A percentile compares a stretch with the other conserved stretches of the same genome.
phyloP scores from a whole-genome alignment of 92 coral and sea anemone genomes.

The Paragorgia papillata region DNA sequence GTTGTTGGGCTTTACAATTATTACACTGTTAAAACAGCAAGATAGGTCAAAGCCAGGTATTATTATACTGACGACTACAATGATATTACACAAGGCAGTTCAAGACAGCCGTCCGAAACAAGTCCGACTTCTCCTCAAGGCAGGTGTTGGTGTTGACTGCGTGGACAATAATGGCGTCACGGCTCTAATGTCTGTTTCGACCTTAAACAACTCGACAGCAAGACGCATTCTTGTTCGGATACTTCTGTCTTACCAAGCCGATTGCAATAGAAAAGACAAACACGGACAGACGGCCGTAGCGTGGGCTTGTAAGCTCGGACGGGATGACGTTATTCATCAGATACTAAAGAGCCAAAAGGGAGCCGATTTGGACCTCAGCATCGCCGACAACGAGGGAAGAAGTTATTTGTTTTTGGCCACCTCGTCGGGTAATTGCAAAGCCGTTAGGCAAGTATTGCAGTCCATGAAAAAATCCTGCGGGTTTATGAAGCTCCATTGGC shows the following conservation, averaged over 20 bases:
- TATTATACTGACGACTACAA: background rate
- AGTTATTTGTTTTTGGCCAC: background rate
- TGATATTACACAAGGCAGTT: background rate
- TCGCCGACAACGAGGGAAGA: background rate
- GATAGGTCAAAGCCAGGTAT: too few relatives aligned
- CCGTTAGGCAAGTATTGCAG: background rate
- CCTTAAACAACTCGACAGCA: background rate
- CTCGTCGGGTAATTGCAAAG: background rate
- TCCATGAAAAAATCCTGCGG: background rate
- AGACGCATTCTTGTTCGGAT: background rate
- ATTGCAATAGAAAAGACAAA: background rate
- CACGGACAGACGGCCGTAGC: background rate
- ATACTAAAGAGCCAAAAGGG: background rate
- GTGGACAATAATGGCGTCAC: background rate
- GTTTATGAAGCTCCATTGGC: background rate
- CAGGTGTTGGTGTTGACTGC: background rate
- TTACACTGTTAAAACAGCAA: too few relatives aligned
- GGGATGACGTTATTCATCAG: constrained; percentile 6
- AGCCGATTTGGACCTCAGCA: background rate
- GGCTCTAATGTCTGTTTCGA: background rate
- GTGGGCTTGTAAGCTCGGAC: background rate
- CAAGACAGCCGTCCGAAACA: constrained; percentile 2
- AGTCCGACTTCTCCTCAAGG: background rate
- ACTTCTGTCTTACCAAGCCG: background rate
- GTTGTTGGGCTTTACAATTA: too few relatives aligned